A percentile compares a stretch with the other conserved stretches of the same genome.
Evolutionary conservation across 2,797 vertebrate species (phyloP).

Genomic region (Pogonophryne albipinna): DNA sequence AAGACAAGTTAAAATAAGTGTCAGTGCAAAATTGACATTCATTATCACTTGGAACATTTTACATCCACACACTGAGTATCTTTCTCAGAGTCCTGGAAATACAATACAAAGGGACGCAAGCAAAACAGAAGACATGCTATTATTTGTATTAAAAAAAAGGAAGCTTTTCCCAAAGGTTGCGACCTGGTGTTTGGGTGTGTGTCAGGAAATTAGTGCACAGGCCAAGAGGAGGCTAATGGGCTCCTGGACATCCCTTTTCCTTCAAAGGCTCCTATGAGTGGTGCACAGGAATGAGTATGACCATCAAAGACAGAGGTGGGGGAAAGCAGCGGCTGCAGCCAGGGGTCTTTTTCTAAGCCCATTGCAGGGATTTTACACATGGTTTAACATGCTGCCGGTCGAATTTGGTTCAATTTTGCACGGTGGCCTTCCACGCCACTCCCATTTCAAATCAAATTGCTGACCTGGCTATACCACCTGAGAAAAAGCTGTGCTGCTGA

Average conservation of each 20-base stretch:
- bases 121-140: constrained; percentile 11
- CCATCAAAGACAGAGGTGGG: constrained; percentile 75
- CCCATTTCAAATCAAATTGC: constrained; percentile 74
- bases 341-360: constrained; percentile 77
- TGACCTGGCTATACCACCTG: constrained; percentile 66
- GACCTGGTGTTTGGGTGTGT: constrained; percentile 51
- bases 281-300: constrained; percentile 69
- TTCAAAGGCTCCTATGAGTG: constrained; percentile 66
- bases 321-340: constrained; percentile 59
- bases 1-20: constrained; percentile 46
- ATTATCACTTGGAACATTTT: constrained; percentile 15
- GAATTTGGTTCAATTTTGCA: constrained; percentile 82
- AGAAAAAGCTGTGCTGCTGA: constrained; percentile 55
- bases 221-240: constrained; percentile 67
- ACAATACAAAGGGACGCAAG: constrained; percentile 5
- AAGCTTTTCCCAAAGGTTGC: constrained; percentile 39
- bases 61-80: background rate
- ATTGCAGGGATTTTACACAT: constrained; percentile 82
- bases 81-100: constrained; percentile 5
- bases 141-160: constrained; percentile 4
- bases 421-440: constrained; percentile 74
- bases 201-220: constrained; percentile 54
- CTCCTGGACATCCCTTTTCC: constrained; percentile 73
- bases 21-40: constrained; percentile 33
- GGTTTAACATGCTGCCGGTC: constrained; percentile 83